These are phyloP conservation scores for Otus sunia DNA, from an alignment of 2,113 vertebrate genomes.

Conservation along the genomic window DNA sequence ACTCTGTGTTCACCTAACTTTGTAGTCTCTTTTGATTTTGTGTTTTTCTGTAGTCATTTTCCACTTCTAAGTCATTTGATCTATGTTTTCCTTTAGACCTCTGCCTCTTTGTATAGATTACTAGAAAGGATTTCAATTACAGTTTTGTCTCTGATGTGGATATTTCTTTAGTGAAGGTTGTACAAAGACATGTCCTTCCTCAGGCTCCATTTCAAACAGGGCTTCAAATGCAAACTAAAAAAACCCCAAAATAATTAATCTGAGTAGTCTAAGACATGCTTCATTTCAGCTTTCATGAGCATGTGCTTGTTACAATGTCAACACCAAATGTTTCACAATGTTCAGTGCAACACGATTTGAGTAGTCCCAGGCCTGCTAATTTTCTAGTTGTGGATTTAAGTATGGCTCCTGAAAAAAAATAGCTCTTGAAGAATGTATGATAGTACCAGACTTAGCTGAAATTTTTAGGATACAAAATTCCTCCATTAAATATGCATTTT, in stretches of 20 bases:
- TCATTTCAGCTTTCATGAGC: neutral
- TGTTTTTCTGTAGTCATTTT: constrained; percentile 24
- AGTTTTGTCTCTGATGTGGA: constrained; percentile 43
- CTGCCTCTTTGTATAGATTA: constrained; percentile 18
- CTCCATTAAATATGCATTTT: neutral
- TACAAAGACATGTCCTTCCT: constrained; percentile 15
- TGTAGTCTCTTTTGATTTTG: constrained; percentile 26
- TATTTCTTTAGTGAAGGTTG: constrained; percentile 32
- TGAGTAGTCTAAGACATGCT: neutral
- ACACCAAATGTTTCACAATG: neutral
- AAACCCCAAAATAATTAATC: neutral
- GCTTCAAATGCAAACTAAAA: neutral
- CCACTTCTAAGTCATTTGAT: constrained; percentile 40
- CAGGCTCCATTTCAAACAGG: neutral
- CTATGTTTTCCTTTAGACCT: constrained; percentile 25
- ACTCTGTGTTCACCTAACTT: neutral
- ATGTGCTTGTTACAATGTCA: neutral
- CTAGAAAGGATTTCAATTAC: constrained; percentile 32
- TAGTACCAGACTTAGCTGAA: neutral
- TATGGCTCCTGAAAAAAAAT: neutral
- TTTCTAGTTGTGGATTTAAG: neutral
- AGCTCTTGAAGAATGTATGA: neutral
- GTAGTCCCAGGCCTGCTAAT: neutral
- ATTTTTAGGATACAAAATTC: neutral
- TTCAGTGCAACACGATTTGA: neutral